Conservation (phyloP, 2,888 invertebrate genomes). For the Melanchra persicariae region DNA sequence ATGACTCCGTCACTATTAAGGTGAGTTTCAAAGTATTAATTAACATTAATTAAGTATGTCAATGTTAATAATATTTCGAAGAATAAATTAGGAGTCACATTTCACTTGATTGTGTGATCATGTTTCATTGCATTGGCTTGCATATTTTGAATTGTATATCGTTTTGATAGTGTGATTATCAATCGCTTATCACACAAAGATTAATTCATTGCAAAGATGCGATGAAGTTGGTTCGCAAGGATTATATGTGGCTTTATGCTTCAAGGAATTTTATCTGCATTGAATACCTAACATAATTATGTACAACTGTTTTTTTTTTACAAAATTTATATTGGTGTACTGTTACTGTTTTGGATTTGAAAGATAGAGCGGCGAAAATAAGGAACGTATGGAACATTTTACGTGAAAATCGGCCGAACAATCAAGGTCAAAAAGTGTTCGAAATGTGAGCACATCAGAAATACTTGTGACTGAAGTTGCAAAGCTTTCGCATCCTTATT, state of each 20-base stretch:
- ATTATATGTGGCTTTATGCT: neutral
- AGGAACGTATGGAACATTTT: too few species aligned
- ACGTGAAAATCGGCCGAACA: too few species aligned
- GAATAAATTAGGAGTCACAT: constrained; percentile 10
- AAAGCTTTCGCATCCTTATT: too few species aligned
- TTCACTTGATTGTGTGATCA: constrained; percentile 18
- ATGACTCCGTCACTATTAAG: constrained; percentile 95
- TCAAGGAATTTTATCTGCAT: too few species aligned
- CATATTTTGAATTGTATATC: constrained; percentile 7
- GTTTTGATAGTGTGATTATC: constrained; percentile 8
- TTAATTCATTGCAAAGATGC: neutral
- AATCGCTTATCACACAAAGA: constrained; percentile 21
- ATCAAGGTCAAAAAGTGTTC: too few species aligned
- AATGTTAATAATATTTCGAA: neutral
- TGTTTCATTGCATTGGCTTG: constrained; percentile 8
- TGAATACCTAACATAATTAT: too few species aligned
- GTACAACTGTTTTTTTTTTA: too few species aligned
- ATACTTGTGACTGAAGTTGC: too few species aligned
- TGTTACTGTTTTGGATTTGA: too few species aligned
- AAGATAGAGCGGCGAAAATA: too few species aligned
- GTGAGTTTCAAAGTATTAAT: constrained; percentile 86
- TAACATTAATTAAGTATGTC: constrained; percentile 18
- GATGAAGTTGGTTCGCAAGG: neutral
- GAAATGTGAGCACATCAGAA: too few species aligned
- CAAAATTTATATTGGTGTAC: too few species aligned